These are phyloP conservation scores for Cyrtodaria siliqua DNA, from an alignment of 2,888 invertebrate genomes.

Conservation along the genomic window DNA sequence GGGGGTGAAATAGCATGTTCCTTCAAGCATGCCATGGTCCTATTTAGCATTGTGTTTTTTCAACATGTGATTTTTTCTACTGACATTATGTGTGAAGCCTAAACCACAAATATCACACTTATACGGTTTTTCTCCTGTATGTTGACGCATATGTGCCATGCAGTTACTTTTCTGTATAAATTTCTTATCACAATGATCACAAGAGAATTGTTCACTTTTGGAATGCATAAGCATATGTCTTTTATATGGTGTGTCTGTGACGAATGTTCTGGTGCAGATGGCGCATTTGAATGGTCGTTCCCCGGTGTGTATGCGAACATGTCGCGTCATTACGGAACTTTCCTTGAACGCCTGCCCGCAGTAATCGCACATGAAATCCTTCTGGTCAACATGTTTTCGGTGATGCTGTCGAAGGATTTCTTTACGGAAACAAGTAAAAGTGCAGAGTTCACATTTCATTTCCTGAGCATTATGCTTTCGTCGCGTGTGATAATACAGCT, in stretches of 20 bases:
- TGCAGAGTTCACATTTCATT: no score
- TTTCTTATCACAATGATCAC: constrained; percentile 44
- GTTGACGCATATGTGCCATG: constrained; percentile 44
- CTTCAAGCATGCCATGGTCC: no score
- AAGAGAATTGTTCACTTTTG: constrained; percentile 36
- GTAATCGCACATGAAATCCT: no score
- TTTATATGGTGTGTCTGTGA: constrained; percentile 25
- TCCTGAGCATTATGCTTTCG: no score
- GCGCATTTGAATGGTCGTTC: constrained; percentile 46
- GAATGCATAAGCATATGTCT: constrained; percentile 49
- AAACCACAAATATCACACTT: constrained; percentile 46
- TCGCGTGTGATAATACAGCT: no score
- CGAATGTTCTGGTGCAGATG: constrained; percentile 48
- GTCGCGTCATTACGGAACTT: no score
- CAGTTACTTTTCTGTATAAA: constrained; percentile 49
- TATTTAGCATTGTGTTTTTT: constrained; percentile 6
- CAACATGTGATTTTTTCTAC: constrained; percentile 11
- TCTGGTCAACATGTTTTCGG: no score
- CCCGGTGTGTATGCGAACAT: no score
- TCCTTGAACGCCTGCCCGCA: no score
- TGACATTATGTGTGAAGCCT: constrained; percentile 19
- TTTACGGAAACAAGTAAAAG: no score
- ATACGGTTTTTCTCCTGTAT: constrained; percentile 43
- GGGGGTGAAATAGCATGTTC: no score
- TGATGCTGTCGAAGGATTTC: no score